phyloP scores from a whole-genome alignment of 2,797 vertebrate species.

The Tangara arthus region DNA sequence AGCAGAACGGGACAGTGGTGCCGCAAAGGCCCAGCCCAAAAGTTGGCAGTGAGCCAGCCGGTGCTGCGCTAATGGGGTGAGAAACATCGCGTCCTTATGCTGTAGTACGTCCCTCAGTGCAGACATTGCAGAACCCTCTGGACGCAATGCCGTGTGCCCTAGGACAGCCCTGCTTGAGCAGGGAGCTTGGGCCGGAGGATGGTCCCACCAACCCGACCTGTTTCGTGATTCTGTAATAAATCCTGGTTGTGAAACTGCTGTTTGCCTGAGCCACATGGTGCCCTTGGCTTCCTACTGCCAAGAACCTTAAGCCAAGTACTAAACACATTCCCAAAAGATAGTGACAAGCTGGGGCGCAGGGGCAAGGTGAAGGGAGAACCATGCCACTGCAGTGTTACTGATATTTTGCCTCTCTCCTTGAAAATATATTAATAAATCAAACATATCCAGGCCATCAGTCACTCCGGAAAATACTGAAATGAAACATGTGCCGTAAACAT shows the following conservation, averaged over 20 bases:
- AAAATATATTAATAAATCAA: background rate
- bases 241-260: background rate
- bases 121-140: background rate
- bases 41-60: accelerated
- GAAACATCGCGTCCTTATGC: background rate
- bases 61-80: accelerated
- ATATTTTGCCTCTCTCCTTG: background rate
- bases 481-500: background rate
- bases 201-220: background rate
- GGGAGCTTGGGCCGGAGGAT: background rate
- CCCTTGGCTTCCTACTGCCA: background rate
- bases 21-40: background rate
- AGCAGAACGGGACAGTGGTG: accelerated
- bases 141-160: accelerated
- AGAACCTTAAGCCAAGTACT: background rate
- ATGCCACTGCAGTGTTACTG: background rate
- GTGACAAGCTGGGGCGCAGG: background rate
- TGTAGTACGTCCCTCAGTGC: accelerated
- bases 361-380: background rate
- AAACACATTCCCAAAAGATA: accelerated
- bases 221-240: background rate
- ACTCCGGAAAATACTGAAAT: background rate
- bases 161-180: too few species aligned
- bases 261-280: background rate
- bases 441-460: background rate